A percentile compares a stretch with the other conserved stretches of the same genome.
Evolutionary conservation across 1,140 invertebrate species (phyloP).

Genomic region (Solenopsis fugax): DNA sequence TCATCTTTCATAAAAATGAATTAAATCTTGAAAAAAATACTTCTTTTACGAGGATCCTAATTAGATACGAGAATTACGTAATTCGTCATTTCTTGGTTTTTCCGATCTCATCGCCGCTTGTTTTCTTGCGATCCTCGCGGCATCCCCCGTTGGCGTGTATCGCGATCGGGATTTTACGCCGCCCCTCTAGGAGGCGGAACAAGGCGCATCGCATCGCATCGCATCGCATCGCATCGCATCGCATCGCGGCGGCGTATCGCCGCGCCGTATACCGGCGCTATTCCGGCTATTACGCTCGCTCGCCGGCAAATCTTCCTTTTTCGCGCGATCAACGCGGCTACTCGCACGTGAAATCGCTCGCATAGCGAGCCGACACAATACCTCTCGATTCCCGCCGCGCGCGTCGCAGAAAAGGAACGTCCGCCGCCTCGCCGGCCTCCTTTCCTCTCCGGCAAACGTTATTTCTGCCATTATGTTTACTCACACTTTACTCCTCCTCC

Average conservation of each 20-base stretch:
- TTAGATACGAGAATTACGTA: conserved; percentile 16
- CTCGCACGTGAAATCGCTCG: conserved; percentile 74
- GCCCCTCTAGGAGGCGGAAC: conserved; percentile 37
- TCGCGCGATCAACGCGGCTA: conserved; percentile 74
- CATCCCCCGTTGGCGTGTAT: conserved; percentile 20
- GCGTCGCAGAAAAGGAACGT: conserved; percentile 57
- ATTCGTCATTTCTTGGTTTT: background rate
- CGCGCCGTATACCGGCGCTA: conserved; percentile 46
- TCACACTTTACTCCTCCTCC: conserved; percentile 61
- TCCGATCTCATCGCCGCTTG: background rate
- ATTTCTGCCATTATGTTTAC: conserved; percentile 76
- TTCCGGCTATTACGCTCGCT: conserved; percentile 71
- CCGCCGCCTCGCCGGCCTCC: background rate
- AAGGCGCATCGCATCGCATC: conserved; percentile 24
- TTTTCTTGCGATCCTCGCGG: background rate
- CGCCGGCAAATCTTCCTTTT: conserved; percentile 66
- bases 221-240: conserved; percentile 24
- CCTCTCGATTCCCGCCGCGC: conserved; percentile 38
- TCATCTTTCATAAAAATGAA: background rate
- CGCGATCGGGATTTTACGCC: conserved; percentile 30
- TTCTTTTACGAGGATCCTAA: background rate
- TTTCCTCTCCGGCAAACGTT: conserved; percentile 52
- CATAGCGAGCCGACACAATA: conserved; percentile 60
- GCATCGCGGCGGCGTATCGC: conserved; percentile 7
- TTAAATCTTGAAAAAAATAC: background rate